These are phyloP conservation scores for Zootermopsis nevadensis DNA, from an alignment of 2,888 invertebrate species.

Conservation along the genomic window DNA sequence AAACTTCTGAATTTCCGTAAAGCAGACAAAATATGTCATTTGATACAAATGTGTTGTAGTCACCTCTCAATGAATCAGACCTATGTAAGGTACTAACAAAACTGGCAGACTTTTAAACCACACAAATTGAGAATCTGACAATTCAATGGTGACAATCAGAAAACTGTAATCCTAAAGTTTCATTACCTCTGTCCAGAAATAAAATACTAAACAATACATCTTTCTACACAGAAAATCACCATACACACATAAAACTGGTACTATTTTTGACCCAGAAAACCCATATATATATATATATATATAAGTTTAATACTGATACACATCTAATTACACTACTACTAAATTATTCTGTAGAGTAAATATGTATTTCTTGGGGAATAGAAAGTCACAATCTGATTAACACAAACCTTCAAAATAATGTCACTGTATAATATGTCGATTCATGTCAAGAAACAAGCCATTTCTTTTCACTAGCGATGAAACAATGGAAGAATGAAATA, in stretches of 20 bases:
- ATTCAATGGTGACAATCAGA: background rate
- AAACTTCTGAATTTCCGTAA: background rate
- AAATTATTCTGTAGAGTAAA: conserved; percentile 10
- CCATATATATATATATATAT: conserved; percentile 22
- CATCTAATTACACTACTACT: conserved; percentile 31
- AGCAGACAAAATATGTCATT: conserved; percentile 8
- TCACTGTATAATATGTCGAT: conserved; percentile 4
- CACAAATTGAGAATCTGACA: background rate
- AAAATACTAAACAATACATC: background rate
- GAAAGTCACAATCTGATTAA: conserved; percentile 8
- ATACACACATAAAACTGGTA: conserved; percentile 16
- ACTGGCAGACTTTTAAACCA: background rate
- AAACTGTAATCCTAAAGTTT: background rate
- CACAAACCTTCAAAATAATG: conserved; percentile 5
- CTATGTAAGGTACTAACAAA: background rate
- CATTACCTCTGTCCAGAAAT: background rate
- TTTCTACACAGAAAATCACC: conserved; percentile 25
- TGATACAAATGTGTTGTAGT: conserved; percentile 11
- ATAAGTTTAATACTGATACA: conserved; percentile 46
- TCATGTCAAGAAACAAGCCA: background rate
- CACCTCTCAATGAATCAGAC: background rate
- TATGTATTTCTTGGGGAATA: background rate
- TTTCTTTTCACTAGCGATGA: conserved; percentile 26
- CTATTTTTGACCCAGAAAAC: conserved; percentile 3
- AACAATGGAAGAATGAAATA: conserved; percentile 13